A percentile compares a stretch with the other conserved stretches of the same genome.
These are phyloP conservation scores for Crypturellus undulatus DNA, from an alignment of 2,113 vertebrate species.

Conservation along the genomic window DNA sequence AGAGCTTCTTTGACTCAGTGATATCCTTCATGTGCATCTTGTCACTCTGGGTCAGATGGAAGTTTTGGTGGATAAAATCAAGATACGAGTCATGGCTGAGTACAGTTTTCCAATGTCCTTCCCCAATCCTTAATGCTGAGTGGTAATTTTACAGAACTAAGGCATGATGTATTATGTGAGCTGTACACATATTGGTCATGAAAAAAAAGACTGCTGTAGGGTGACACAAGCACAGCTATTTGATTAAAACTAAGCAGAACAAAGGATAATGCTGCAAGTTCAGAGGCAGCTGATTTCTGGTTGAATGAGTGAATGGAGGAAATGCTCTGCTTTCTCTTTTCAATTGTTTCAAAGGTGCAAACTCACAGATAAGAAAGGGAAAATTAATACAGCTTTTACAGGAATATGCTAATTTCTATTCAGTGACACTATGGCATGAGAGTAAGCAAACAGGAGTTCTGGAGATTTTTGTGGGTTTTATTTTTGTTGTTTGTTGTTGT, in stretches of 20 bases:
- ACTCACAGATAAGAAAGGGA: slow-evolving; percentile 23
- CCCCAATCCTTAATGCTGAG: background rate
- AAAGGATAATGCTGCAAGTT: slow-evolving; percentile 67
- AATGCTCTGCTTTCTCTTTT: slow-evolving; percentile 52
- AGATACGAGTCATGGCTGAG: background rate
- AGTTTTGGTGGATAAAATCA: background rate
- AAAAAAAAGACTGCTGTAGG: background rate
- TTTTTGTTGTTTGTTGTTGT: background rate
- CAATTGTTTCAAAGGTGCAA: slow-evolving; percentile 53
- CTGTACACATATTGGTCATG: background rate
- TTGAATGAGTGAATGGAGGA: slow-evolving; percentile 51
- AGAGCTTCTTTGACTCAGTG: background rate
- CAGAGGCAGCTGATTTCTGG: slow-evolving; percentile 58
- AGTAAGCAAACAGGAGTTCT: slow-evolving; percentile 46
- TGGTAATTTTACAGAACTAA: background rate
- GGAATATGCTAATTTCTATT: slow-evolving; percentile 45
- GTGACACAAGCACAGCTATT: slow-evolving; percentile 39
- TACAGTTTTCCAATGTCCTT: background rate
- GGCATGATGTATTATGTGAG: background rate
- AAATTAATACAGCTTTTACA: slow-evolving; percentile 47
- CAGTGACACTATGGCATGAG: background rate
- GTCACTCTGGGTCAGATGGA: background rate
- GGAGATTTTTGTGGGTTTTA: background rate
- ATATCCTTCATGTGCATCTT: background rate
- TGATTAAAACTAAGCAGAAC: slow-evolving; percentile 61